Conservation (phyloP, 1,140 invertebrate species). For the Notospermus geniculatus region DNA sequence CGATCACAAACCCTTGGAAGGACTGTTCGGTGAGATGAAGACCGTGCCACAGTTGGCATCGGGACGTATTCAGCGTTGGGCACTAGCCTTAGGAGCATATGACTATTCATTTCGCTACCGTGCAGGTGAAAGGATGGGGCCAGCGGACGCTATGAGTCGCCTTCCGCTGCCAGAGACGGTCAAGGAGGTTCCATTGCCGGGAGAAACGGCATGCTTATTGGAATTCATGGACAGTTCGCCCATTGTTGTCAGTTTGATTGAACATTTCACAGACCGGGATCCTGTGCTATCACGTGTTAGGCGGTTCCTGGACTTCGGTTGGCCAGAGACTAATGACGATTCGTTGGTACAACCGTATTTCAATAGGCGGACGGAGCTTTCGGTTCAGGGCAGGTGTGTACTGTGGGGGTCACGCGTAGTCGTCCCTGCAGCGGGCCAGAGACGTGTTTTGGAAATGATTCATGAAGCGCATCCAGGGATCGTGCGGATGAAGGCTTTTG, state of each 20-base stretch:
- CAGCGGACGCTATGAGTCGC: not conserved
- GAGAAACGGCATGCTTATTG: not conserved
- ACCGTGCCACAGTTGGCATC: slow-evolving; percentile 23
- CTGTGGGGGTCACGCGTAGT: slow-evolving; percentile 32
- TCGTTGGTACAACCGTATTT: slow-evolving; percentile 14
- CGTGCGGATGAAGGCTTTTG: too few species aligned
- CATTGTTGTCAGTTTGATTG: not conserved
- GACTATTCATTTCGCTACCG: not conserved
- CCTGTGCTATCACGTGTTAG: slow-evolving; percentile 3
- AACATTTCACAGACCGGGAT: not conserved
- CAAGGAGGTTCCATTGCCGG: slow-evolving; percentile 7
- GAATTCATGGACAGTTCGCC: not conserved
- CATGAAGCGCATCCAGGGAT: slow-evolving; percentile 55
- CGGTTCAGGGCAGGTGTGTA: slow-evolving; percentile 21
- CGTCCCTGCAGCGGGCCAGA: slow-evolving; percentile 45
- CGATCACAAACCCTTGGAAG: slow-evolving; percentile 56
- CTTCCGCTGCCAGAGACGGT: not conserved
- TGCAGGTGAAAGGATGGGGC: too few species aligned
- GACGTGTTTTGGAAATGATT: slow-evolving; percentile 40
- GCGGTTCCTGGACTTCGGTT: not conserved
- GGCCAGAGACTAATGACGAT: not conserved
- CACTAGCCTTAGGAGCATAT: not conserved
- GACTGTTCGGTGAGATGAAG: slow-evolving; percentile 46
- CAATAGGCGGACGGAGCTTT: slow-evolving; percentile 19
- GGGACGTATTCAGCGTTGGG: not conserved